Conservation (phyloP, 2,888 invertebrate species). For the Eilema depressum region DNA sequence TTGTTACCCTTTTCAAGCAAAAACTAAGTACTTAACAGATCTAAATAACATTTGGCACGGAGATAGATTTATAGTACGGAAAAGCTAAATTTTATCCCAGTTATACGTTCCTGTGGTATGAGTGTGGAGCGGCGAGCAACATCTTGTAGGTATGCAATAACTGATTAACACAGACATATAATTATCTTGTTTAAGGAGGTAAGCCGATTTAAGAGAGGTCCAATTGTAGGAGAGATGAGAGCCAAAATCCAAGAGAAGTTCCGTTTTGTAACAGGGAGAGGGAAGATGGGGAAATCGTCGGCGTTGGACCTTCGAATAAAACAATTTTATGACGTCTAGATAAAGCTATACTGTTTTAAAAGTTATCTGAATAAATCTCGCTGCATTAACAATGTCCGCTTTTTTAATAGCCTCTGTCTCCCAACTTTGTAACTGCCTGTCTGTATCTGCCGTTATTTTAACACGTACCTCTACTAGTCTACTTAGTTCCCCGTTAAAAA, state of each 20-base stretch:
- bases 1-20: too few species aligned
- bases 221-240: slow-evolving; percentile 23
- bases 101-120: too few species aligned
- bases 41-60: too few species aligned
- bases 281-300: background rate
- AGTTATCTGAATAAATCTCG: background rate
- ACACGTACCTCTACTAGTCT: background rate
- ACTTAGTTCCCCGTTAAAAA: background rate
- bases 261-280: slow-evolving; percentile 29
- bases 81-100: too few species aligned
- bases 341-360: background rate
- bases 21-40: too few species aligned
- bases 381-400: background rate
- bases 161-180: too few species aligned
- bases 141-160: too few species aligned
- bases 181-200: background rate
- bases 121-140: too few species aligned
- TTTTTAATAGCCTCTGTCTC: background rate
- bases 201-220: background rate
- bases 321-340: background rate
- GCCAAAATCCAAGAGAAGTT: slow-evolving; percentile 53
- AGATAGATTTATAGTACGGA: too few species aligned
- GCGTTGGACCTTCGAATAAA: slow-evolving; percentile 1
- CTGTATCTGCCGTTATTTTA: background rate
- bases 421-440: background rate